A percentile compares a stretch with the other conserved stretches of the same genome.
These are phyloP conservation scores for Nothobranchius kuhntae DNA, from an alignment of 2,113 vertebrate genomes.

Conservation along the genomic window DNA sequence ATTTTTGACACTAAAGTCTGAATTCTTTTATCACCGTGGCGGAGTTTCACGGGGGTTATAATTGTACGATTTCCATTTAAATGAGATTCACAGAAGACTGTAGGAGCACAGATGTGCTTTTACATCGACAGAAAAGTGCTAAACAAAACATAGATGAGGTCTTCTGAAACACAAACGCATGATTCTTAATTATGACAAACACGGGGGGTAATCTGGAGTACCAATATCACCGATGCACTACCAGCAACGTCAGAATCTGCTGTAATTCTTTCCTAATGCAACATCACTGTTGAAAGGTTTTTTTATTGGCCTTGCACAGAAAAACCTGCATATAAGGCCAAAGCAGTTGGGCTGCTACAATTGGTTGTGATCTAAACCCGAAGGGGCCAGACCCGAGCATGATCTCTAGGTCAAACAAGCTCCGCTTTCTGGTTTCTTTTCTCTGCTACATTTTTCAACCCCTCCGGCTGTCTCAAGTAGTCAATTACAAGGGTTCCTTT, in stretches of 20 bases:
- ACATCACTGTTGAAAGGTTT: conserved; percentile 1
- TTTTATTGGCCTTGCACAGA: conserved; percentile 36
- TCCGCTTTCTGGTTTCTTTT: conserved; percentile 41
- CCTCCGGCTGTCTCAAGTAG: conserved; percentile 55
- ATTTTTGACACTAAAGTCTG: conserved; percentile 32
- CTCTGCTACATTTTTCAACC: conserved; percentile 24
- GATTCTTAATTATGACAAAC: conserved; percentile 33
- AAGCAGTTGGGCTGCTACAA: conserved; percentile 45
- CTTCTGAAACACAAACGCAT: conserved; percentile 29
- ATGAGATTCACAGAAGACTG: conserved; percentile 59
- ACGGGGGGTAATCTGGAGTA: conserved; percentile 27
- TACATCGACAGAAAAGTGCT: conserved; percentile 42
- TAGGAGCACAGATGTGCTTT: conserved; percentile 41
- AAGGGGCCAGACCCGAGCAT: conserved; percentile 53
- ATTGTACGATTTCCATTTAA: conserved; percentile 72
- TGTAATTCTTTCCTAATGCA: conserved; percentile 8
- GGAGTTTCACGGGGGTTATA: conserved; percentile 57
- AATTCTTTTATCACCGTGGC: conserved; percentile 49
- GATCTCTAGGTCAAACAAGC: conserved; percentile 57
- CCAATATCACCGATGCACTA: conserved; percentile 4
- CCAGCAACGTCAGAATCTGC: conserved; percentile 5
- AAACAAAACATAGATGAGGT: conserved; percentile 30
- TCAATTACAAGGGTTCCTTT: conserved; percentile 65
- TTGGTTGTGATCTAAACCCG: conserved; percentile 73
- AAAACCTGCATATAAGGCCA: conserved; percentile 28